phyloP scores from a whole-genome alignment of 2,888 invertebrate species.

The Standfussiana lucernea region DNA sequence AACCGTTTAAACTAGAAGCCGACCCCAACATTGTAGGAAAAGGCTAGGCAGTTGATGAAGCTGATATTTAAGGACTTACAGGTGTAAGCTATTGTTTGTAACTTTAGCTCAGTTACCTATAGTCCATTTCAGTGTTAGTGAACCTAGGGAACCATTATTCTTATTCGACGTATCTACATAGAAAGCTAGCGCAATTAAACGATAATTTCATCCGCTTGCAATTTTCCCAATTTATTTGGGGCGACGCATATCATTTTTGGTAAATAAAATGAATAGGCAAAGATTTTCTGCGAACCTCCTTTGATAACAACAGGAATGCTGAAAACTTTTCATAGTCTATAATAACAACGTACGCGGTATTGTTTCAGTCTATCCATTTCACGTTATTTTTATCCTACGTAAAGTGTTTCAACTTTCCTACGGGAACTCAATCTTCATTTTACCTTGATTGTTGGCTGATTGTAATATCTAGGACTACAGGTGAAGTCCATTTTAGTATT shows the following conservation, averaged over 20 bases:
- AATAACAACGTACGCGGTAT: not conserved
- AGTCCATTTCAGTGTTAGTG: not conserved
- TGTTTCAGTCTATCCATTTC: not conserved
- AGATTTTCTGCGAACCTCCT: not conserved
- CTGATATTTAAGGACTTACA: slow-evolving; percentile 6
- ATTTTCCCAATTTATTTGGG: not conserved
- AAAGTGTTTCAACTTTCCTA: not conserved
- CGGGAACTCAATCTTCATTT: slow-evolving; percentile 16
- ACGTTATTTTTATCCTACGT: not conserved
- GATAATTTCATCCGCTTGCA: not conserved
- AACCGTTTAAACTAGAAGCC: too few species aligned
- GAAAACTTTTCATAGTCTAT: not conserved
- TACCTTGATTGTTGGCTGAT: not conserved
- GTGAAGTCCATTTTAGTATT: not conserved
- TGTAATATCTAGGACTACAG: not conserved
- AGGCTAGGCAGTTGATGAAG: too few species aligned
- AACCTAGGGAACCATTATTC: not conserved
- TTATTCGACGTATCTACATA: not conserved
- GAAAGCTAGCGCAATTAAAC: not conserved
- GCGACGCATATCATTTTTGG: not conserved
- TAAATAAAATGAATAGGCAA: not conserved
- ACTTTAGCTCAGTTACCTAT: not conserved
- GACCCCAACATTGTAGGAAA: too few species aligned
- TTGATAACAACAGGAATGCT: not conserved
- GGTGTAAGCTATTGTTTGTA: not conserved